Evolutionary conservation across 2,797 vertebrate species (phyloP).

Genomic region (Protosalanx chinensis): DNA sequence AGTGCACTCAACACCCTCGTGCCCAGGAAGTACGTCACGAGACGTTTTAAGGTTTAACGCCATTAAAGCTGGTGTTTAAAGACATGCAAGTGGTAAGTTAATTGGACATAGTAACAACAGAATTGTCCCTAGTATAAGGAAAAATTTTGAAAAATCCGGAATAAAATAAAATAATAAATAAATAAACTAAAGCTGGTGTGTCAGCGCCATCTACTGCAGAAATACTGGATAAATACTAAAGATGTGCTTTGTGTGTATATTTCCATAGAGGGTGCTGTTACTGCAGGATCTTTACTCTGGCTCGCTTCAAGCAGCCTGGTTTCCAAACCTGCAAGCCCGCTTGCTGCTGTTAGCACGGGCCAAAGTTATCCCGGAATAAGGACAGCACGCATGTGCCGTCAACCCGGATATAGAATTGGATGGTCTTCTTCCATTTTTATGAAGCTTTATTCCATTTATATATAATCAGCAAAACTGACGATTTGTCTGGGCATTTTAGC

Average conservation of each 20-base stretch:
- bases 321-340: constrained; percentile 42
- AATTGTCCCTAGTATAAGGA: too few species aligned
- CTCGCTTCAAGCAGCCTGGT: constrained; percentile 43
- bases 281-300: constrained; percentile 19
- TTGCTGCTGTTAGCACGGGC: constrained; percentile 73
- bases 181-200: constrained; percentile 26
- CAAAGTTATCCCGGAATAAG: constrained; percentile 90
- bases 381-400: constrained; percentile 86
- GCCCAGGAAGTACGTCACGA: constrained; percentile 54
- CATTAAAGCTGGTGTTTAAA: neutral
- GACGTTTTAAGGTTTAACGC: neutral
- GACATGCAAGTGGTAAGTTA: too few species aligned
- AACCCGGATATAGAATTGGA: constrained; percentile 82
- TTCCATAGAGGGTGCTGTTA: constrained; percentile 59
- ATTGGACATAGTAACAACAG: too few species aligned
- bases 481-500: neutral
- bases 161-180: too few species aligned
- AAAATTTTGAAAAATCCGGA: too few species aligned
- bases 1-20: constrained; percentile 31
- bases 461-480: constrained; percentile 6
- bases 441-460: constrained; percentile 13
- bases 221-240: constrained; percentile 17
- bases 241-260: neutral
- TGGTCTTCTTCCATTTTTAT: constrained; percentile 43
- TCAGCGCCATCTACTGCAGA: constrained; percentile 58